Percentiles rank a stretch among this genome's conserved stretches.
phyloP scores from a whole-genome alignment of 2,888 invertebrate species.

The Chloroclystis v-ata region DNA sequence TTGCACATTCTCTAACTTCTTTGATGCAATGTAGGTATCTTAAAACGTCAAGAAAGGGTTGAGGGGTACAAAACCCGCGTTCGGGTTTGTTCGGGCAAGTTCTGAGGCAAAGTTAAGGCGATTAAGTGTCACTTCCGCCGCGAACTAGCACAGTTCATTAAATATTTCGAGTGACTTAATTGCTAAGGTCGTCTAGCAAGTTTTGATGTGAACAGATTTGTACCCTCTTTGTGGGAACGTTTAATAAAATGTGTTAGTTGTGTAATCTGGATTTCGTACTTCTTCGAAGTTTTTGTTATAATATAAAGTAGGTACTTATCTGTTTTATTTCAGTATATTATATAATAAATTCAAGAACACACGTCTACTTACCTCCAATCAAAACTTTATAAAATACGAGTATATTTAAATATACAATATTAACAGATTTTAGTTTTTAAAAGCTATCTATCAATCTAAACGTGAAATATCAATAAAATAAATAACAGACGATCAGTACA shows the following conservation, averaged over 20 bases:
- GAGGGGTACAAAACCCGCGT: constrained; percentile 30
- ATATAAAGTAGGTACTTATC: too few relatives aligned
- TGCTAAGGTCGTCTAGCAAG: constrained; percentile 62
- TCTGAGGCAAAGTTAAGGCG: constrained; percentile 73
- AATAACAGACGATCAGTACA: constrained; percentile 20
- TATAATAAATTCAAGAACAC: too few relatives aligned
- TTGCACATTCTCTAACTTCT: constrained; percentile 76
- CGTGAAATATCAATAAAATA: constrained; percentile 10
- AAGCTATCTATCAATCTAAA: constrained; percentile 4
- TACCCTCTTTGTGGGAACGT: background rate
- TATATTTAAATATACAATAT: too few relatives aligned
- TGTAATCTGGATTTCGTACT: too few relatives aligned
- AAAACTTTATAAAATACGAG: too few relatives aligned
- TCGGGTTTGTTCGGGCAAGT: constrained; percentile 53
- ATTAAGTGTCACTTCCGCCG: constrained; percentile 75
- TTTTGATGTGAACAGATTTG: constrained; percentile 55
- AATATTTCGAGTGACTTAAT: constrained; percentile 75
- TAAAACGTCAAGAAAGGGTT: constrained; percentile 30
- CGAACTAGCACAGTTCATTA: constrained; percentile 76
- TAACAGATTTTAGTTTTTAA: too few relatives aligned
- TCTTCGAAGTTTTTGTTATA: too few relatives aligned
- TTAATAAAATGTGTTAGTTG: background rate
- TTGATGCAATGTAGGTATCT: constrained; percentile 70
- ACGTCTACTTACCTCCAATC: too few relatives aligned
- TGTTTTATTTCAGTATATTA: too few relatives aligned